Conservation (phyloP, 1,140 invertebrate genomes). For the Mesaphorura yosii region DNA sequence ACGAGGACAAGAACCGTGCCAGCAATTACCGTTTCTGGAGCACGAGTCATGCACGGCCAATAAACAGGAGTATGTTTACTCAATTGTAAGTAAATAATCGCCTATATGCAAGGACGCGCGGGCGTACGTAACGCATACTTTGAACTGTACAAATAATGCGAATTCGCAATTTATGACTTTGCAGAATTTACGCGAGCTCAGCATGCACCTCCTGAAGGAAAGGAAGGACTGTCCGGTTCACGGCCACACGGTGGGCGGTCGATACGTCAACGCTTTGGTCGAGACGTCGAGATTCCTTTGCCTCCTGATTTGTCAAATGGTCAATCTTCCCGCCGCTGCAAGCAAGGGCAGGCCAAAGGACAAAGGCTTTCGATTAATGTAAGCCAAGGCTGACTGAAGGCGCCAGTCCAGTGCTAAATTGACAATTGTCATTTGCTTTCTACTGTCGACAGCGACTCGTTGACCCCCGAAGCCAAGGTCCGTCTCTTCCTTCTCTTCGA, state of each 20-base stretch:
- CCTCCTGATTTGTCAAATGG: conserved; percentile 49
- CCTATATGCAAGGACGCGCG: not conserved
- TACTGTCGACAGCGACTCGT: conserved; percentile 51
- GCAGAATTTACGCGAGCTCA: conserved; percentile 64
- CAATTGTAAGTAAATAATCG: conserved; percentile 47
- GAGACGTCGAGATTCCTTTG: not conserved
- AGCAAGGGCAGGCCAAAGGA: conserved; percentile 45
- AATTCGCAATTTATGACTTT: conserved; percentile 15
- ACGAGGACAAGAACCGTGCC: no score
- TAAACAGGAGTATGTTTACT: conserved; percentile 72
- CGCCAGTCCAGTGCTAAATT: not conserved
- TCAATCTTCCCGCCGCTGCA: conserved; percentile 50
- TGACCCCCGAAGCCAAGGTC: conserved; percentile 51
- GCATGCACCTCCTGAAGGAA: conserved; percentile 65
- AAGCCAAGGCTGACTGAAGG: conserved; percentile 29
- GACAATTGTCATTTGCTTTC: conserved; percentile 14
- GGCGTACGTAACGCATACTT: no score
- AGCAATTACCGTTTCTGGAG: conserved; percentile 64
- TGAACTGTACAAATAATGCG: no score
- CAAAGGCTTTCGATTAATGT: conserved; percentile 66
- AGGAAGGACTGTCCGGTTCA: conserved; percentile 45
- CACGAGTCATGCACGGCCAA: conserved; percentile 72
- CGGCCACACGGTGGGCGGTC: conserved; percentile 65
- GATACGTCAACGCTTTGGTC: conserved; percentile 40
- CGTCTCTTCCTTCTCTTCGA: conserved; percentile 60